Evolutionary conservation across 23 tunicate genomes (phyloP), one percentile per base, ranked within the genome.

Genomic region (Botrylloides violaceus): DNA sequence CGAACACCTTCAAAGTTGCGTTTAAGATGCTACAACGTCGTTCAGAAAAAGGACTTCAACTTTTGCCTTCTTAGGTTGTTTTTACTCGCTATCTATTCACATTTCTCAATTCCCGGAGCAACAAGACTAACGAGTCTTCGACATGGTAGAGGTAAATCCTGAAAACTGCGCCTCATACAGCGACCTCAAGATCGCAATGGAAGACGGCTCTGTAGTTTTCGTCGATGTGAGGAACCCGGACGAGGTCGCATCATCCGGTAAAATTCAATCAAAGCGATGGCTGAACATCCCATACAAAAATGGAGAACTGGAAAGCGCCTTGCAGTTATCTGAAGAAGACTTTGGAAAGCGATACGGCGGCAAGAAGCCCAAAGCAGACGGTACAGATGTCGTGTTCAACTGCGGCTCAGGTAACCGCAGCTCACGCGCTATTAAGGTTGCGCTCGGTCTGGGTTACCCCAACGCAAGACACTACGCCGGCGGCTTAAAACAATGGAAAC

Each of bases 321-420:
- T 60, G 27, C 19, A 60, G 65, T 18, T 60, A 25, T 60, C 65
- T 18, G 65, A 60, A 12, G 27, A n/a, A 12, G 65, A 60, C 24
- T 60, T 60, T 25, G 32, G 21, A 25, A 60, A 0, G 32, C 15
- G 1, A 60, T 60, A 60, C 65, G 21, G 21, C 24, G 31, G 32
- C 18, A 60, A 0, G 29, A 60, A 60, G 65, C 65, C 65, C 22
- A 24, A 18, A 1, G 18, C 24, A n/a, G 65, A 60, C 21, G 65
- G 65, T 15, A 18, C 65, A 1, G 65, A 60, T 24, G 31, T 60
- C 15, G 65, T 60, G 24, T 26, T 60, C 31, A 25, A 60, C 27
- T 60, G 65, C 65, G 65, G 65, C 0, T 60, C 65, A 12, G 65
- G 65, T 26, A 24, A 15, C 31, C 30, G 65, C 30, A 60, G 65